Evolutionary conservation across 2,797 vertebrate genomes (phyloP).

Genomic region (Melanogrammus aeglefinus): DNA sequence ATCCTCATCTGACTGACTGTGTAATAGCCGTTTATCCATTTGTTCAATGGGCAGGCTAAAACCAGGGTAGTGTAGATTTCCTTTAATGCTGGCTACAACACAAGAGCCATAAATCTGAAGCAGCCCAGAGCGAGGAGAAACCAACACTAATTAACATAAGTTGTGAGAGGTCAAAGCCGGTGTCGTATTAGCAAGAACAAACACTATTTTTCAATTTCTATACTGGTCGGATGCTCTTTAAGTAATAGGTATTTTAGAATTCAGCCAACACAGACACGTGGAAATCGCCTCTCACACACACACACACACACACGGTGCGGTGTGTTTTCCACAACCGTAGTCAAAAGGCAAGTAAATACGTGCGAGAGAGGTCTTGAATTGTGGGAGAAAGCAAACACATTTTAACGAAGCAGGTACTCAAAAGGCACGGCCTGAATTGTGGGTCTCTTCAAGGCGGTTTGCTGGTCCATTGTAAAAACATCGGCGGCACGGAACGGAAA

Average conservation of each 20-base stretch:
- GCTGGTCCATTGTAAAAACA: constrained; percentile 42
- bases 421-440: constrained; percentile 32
- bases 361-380: neutral
- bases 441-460: constrained; percentile 14
- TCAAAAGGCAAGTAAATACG: neutral
- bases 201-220: constrained; percentile 72
- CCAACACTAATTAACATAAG: constrained; percentile 76
- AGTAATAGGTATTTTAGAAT: constrained; percentile 48
- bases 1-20: neutral
- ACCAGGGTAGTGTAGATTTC: constrained; percentile 38
- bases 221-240: constrained; percentile 44
- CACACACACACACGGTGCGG: neutral
- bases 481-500: constrained; percentile 39
- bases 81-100: constrained; percentile 59
- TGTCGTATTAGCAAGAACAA: constrained; percentile 75
- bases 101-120: constrained; percentile 75
- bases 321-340: constrained; percentile 6
- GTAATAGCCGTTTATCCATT: constrained; percentile 42
- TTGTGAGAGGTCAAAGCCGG: constrained; percentile 70
- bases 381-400: constrained; percentile 23
- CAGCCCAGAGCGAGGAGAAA: constrained; percentile 71
- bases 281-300: constrained; percentile 12
- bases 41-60: constrained; percentile 27
- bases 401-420: constrained; percentile 30
- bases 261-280: constrained; percentile 38